Conservation (phyloP, 1,140 invertebrate genomes). For the Drosophila lowei region DNA sequence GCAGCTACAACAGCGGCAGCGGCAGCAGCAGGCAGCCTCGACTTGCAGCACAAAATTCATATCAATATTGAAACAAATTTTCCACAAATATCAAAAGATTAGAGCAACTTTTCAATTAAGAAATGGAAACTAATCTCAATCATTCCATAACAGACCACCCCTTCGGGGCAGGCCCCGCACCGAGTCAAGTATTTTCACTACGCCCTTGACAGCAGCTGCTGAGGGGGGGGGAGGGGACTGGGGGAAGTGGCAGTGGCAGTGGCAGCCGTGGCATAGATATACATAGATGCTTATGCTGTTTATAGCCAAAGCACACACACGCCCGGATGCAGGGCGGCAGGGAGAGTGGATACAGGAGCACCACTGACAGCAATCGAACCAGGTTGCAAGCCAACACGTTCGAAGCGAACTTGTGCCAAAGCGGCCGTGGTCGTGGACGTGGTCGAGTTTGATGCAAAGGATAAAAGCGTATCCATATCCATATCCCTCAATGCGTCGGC, state of each 20-base stretch:
- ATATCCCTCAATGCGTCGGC: conserved; percentile 62
- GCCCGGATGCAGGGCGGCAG: not conserved
- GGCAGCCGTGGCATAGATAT: conserved; percentile 7
- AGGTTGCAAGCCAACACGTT: not conserved
- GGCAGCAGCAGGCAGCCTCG: conserved; percentile 20
- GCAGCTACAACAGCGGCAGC: not conserved
- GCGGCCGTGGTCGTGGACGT: conserved; percentile 18
- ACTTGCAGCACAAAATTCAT: conserved; percentile 32
- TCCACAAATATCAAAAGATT: conserved; percentile 48
- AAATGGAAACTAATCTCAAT: conserved; percentile 49
- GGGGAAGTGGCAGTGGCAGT: not conserved
- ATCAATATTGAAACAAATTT: conserved; percentile 43
- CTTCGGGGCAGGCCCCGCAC: too few relatives aligned
- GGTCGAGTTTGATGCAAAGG: conserved; percentile 56
- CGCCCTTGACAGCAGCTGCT: conserved; percentile 1
- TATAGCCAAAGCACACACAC: conserved; percentile 42
- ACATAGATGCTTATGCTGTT: conserved; percentile 55
- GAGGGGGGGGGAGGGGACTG: not conserved
- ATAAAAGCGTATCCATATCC: conserved; percentile 49
- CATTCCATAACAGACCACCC: conserved; percentile 14
- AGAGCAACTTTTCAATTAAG: conserved; percentile 48
- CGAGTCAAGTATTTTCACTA: not conserved
- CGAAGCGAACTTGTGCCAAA: conserved; percentile 58
- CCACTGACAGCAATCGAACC: not conserved
- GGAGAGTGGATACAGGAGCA: too few relatives aligned